Conservation (phyloP, 2,113 vertebrate genomes). For the Oncorhynchus mykiss region DNA sequence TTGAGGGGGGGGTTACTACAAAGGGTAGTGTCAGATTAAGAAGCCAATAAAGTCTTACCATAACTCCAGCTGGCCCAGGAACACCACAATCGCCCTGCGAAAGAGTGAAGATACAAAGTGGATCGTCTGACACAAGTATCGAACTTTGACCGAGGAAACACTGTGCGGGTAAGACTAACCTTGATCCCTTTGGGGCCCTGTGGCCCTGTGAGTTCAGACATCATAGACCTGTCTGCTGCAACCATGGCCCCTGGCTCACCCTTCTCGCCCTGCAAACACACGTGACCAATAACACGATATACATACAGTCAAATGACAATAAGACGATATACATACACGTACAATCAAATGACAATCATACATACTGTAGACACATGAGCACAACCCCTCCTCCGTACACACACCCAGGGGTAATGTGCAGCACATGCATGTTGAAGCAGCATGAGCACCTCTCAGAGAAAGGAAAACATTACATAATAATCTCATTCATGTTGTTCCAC, state of each 20-base stretch:
- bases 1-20: neutral
- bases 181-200: constrained; percentile 80
- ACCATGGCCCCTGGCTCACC: constrained; percentile 81
- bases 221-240: constrained; percentile 70
- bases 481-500: constrained; percentile 12
- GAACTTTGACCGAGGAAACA: constrained; percentile 12
- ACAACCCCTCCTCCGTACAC: neutral
- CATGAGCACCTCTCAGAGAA: constrained; percentile 2
- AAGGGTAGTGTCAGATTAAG: neutral
- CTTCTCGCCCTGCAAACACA: constrained; percentile 82
- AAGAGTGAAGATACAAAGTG: constrained; percentile 21
- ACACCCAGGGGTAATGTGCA: constrained; percentile 29
- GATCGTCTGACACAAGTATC: neutral
- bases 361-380: too few relatives aligned
- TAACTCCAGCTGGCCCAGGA: constrained; percentile 74
- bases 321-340: too few relatives aligned
- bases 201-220: constrained; percentile 64
- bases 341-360: too few relatives aligned
- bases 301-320: neutral
- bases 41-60: constrained; percentile 69
- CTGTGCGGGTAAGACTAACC: constrained; percentile 42
- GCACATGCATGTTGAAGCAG: constrained; percentile 27
- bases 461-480: constrained; percentile 25
- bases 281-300: too few relatives aligned
- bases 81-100: constrained; percentile 82